These are phyloP conservation scores for Cervus canadensis DNA, from an alignment of 2,113 vertebrate species.

Conservation along the genomic window DNA sequence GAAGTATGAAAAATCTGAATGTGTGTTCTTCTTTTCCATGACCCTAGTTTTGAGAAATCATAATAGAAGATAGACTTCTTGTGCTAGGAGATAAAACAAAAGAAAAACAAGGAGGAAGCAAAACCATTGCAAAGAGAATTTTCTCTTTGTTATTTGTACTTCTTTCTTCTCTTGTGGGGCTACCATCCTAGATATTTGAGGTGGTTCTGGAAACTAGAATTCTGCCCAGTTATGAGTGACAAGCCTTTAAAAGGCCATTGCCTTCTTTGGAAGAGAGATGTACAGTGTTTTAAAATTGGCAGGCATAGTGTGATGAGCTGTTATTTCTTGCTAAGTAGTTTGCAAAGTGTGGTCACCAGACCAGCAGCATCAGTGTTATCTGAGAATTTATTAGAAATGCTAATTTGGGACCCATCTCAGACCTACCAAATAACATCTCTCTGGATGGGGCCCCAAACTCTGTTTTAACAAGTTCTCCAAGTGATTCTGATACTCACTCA, in stretches of 20 bases:
- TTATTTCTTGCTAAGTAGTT: conserved; percentile 26
- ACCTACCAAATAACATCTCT: neutral
- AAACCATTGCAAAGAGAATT: neutral
- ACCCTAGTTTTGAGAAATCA: conserved; percentile 13
- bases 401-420: neutral
- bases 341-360: neutral
- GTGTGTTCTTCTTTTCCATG: conserved; percentile 25
- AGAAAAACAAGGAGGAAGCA: neutral
- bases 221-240: conserved; percentile 26
- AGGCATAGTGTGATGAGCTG: neutral
- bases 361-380: neutral
- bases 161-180: conserved; percentile 16
- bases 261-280: conserved; percentile 32
- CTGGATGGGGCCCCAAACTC: neutral
- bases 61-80: conserved; percentile 25
- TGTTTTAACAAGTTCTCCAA: neutral
- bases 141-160: neutral
- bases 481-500: neutral
- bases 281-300: neutral
- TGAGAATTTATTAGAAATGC: conserved; percentile 20
- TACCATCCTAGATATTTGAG: conserved; percentile 4
- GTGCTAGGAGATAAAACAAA: neutral
- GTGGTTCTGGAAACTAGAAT: neutral
- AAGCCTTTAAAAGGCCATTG: neutral
- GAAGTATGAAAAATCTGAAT: conserved; percentile 35